A percentile compares a stretch with the other conserved stretches of the same genome.
Evolutionary conservation across 2,888 invertebrate genomes (phyloP).

Genomic region (Thymelicus sylvestris): DNA sequence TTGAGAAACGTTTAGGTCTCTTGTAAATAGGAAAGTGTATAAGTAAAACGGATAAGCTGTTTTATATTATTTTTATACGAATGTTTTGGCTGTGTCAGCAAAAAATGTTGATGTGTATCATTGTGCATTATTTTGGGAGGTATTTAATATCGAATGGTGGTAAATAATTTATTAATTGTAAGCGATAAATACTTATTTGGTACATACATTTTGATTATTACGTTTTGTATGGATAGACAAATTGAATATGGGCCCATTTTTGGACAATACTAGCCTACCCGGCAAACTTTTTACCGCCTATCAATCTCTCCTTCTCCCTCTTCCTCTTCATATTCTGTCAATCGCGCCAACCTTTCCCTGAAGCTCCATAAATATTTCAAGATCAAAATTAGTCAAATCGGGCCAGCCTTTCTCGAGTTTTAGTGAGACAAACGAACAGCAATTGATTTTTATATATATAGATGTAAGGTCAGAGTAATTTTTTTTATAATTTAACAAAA

Average conservation of each 20-base stretch:
- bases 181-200: conserved; percentile 1
- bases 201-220: neutral
- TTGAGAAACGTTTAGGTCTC: conserved; percentile 27
- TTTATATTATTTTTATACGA: conserved; percentile 33
- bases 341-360: no score
- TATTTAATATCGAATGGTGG: conserved; percentile 23
- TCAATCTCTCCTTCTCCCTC: no score
- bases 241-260: conserved; percentile 14
- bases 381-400: no score
- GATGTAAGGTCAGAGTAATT: no score
- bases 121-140: conserved; percentile 22
- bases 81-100: conserved; percentile 32
- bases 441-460: no score
- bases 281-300: no score
- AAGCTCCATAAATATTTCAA: no score
- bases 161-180: conserved; percentile 10
- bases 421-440: no score
- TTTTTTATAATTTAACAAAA: no score
- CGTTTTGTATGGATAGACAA: neutral
- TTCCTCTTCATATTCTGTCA: no score
- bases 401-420: no score
- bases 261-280: neutral
- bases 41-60: conserved; percentile 27
- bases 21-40: conserved; percentile 15
- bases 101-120: conserved; percentile 18